phyloP scores from a whole-genome alignment of 1,140 invertebrate species.

The Diorhabda sublineata region DNA sequence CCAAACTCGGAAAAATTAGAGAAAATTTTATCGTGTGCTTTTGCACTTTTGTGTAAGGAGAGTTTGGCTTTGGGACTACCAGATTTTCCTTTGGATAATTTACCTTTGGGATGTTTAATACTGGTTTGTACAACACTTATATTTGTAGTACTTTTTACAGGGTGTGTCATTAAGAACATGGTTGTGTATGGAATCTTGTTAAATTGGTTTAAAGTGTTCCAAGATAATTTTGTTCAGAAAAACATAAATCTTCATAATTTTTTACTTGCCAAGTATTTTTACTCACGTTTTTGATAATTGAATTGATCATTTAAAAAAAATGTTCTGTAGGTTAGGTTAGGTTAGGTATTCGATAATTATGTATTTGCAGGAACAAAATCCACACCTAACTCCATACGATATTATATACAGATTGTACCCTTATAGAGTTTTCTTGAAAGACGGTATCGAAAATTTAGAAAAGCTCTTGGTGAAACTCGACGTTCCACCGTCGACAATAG shows the following conservation, averaged over 20 bases:
- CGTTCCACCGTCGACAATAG: not conserved
- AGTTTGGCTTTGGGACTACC: conserved; percentile 68
- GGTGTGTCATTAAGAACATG: too few species aligned
- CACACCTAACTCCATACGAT: conserved; percentile 60
- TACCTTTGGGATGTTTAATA: conserved; percentile 63
- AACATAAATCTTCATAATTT: too few species aligned
- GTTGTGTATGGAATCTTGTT: too few species aligned
- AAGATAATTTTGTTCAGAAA: too few species aligned
- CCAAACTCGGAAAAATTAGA: conserved; percentile 57
- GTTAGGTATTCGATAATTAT: not conserved
- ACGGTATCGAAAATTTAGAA: conserved; percentile 53
- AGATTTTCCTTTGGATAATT: conserved; percentile 87
- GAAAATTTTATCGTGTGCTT: conserved; percentile 69
- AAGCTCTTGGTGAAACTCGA: conserved; percentile 27
- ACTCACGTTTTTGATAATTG: too few species aligned
- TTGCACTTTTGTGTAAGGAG: conserved; percentile 70
- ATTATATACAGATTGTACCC: conserved; percentile 79
- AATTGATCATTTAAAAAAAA: too few species aligned
- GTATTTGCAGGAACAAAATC: conserved; percentile 63
- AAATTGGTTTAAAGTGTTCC: too few species aligned
- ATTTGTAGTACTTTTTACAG: too few species aligned
- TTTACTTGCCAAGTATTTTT: too few species aligned
- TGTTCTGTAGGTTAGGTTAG: too few species aligned
- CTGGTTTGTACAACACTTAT: conserved; percentile 56
- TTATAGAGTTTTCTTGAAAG: conserved; percentile 71